These are phyloP conservation scores for Loris lydekkerianus DNA, from an alignment of 2,797 vertebrate genomes.

Conservation along the genomic window DNA sequence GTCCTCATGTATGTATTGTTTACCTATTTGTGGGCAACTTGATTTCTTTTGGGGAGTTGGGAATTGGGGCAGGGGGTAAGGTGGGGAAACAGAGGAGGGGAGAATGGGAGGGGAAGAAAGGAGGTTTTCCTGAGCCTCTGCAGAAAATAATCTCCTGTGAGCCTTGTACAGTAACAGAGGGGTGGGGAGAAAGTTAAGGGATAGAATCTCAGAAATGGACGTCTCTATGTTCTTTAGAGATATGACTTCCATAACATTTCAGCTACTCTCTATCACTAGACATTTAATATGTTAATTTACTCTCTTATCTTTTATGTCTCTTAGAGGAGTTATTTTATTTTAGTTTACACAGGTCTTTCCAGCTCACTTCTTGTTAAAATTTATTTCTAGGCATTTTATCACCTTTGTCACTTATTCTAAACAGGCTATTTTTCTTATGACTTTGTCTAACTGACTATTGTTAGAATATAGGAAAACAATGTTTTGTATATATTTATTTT, in stretches of 20 bases:
- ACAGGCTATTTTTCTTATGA: neutral
- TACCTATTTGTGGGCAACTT: slow-evolving; percentile 36
- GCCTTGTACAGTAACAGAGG: neutral
- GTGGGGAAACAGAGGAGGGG: neutral
- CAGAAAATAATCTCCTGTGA: neutral
- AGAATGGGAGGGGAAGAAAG: neutral
- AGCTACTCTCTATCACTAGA: neutral
- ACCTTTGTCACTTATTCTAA: slow-evolving; percentile 12
- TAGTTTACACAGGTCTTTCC: neutral
- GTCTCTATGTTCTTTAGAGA: slow-evolving; percentile 45
- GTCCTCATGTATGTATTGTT: slow-evolving; percentile 90
- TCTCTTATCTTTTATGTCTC: neutral
- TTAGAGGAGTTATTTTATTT: slow-evolving; percentile 49
- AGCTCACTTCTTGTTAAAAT: slow-evolving; percentile 54
- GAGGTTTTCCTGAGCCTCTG: neutral
- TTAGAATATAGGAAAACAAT: neutral
- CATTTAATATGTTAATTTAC: slow-evolving; percentile 34
- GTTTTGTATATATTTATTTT: neutral
- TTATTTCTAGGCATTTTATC: slow-evolving; percentile 65
- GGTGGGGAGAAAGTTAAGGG: neutral
- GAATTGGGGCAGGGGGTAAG: neutral
- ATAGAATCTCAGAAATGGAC: neutral
- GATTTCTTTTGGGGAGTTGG: neutral
- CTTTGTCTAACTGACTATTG: neutral
- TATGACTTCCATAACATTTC: neutral